Evolutionary conservation across 1,140 invertebrate species (phyloP), one percentile per base, ranked within the genome.

Genomic region (Heliconius eleuchia): DNA sequence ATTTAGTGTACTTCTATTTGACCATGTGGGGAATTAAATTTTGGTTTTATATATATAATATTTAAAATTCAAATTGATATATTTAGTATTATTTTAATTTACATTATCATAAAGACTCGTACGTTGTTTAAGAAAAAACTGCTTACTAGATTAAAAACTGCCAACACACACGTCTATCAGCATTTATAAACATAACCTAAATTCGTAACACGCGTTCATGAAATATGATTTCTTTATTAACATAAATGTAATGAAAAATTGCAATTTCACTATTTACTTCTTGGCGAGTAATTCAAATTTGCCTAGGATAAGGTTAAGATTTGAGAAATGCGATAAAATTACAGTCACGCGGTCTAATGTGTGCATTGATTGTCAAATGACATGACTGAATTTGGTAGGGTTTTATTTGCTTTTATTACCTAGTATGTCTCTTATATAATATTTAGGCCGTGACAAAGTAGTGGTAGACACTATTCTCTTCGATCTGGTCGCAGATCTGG

Each of bases 281-380:
- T 42, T 72, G 8, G 37, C 75, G 39, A 71, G 66, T 76, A 52
- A 71, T 71, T 50, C 30, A 23, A 72, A 52, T 71, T 66, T 42
- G 76, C 55, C 60, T 39, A 42, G 57, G 70, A 77, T 77, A 23
- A 71, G 46, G 76, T 77, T 77, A 30, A 77, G 19, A 52, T 75
- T 60, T 23, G 8, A 42, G 37, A n/a, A 52, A 76, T 46, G 18
- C 37, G 37, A 50, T 70, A 72, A 72, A 72, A 72, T 39, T 27
- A n/a, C 34, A 55, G 42, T 46, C 76, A 77, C 76, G 70, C 46
- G 76, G 76, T 72, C 4, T 46, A 27, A 2, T 11, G n/a, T 30
- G 60, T 66, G 60, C 60, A 66, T n/a, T 11, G 23, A 66, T 30
- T 66, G 27, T 66, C 11, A 66, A 66, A 66, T 66, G 60, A 27